Evolutionary conservation across 2,888 invertebrate species (phyloP).

Genomic region (Sarcophaga variegata): DNA sequence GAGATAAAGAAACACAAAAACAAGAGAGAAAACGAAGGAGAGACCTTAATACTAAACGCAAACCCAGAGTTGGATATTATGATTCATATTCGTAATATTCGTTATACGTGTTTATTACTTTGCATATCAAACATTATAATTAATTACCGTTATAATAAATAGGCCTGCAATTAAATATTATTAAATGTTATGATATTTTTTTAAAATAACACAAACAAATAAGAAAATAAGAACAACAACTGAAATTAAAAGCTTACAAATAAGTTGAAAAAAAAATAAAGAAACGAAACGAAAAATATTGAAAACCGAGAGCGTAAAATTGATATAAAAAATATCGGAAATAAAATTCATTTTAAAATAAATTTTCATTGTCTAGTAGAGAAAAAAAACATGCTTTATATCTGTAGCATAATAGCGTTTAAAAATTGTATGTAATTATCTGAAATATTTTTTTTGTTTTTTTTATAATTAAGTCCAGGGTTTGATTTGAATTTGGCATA

Average conservation of each 20-base stretch:
- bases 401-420: conserved; percentile 11
- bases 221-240: neutral
- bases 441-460: too few relatives aligned
- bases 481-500: too few relatives aligned
- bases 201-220: conserved; percentile 19
- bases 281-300: conserved; percentile 9
- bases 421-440: too few relatives aligned
- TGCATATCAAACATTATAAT: too few relatives aligned
- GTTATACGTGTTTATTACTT: neutral
- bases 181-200: conserved; percentile 57
- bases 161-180: neutral
- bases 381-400: conserved; percentile 52
- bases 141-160: neutral
- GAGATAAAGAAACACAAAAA: neutral
- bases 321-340: neutral
- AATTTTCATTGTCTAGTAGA: conserved; percentile 10
- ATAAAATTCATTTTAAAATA: conserved; percentile 6
- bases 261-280: neutral
- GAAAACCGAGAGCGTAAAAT: neutral
- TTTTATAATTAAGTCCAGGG: too few relatives aligned
- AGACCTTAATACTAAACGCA: conserved; percentile 36
- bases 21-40: conserved; percentile 2
- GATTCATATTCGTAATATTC: neutral
- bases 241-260: neutral
- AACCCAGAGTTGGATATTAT: neutral